Conservation (phyloP, 92 coral and sea anemone species). For the Parazoanthus swiftii region DNA sequence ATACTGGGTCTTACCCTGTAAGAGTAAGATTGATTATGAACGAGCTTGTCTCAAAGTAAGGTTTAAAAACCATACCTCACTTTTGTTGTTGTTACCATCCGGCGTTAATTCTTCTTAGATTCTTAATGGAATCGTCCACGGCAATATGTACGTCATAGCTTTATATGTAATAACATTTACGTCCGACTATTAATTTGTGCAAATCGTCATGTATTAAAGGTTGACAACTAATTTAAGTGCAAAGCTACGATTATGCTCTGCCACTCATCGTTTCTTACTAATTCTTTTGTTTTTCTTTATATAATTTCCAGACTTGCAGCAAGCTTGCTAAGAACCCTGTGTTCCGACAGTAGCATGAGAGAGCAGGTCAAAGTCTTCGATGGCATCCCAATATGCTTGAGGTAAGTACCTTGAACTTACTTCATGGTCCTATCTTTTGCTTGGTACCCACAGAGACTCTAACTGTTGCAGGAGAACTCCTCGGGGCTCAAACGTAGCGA, state of each 20-base stretch:
- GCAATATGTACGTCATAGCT: too few species aligned
- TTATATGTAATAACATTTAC: too few species aligned
- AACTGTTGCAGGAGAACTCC: background rate
- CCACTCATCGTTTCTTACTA: background rate
- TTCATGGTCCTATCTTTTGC: background rate
- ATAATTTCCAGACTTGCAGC: conserved; percentile 71
- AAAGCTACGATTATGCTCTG: background rate
- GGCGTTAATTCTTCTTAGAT: too few species aligned
- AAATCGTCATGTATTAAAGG: too few species aligned
- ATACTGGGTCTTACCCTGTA: too few species aligned
- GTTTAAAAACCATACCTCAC: too few species aligned
- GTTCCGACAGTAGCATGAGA: conserved; percentile 86
- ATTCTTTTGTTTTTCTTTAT: background rate
- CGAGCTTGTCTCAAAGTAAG: too few species aligned
- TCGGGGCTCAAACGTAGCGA: background rate
- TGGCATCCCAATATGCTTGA: conserved; percentile 94
- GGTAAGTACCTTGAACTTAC: conserved; percentile 52
- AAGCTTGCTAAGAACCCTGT: conserved; percentile 83
- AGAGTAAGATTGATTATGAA: too few species aligned
- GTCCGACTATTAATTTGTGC: too few species aligned
- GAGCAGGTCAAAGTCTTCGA: conserved; percentile 97
- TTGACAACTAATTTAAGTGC: too few species aligned
- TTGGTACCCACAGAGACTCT: background rate
- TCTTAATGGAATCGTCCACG: too few species aligned
- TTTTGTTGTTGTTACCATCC: too few species aligned